These are phyloP conservation scores for Dromiciops gliroides DNA, from an alignment of 2,113 vertebrate genomes.

Conservation along the genomic window DNA sequence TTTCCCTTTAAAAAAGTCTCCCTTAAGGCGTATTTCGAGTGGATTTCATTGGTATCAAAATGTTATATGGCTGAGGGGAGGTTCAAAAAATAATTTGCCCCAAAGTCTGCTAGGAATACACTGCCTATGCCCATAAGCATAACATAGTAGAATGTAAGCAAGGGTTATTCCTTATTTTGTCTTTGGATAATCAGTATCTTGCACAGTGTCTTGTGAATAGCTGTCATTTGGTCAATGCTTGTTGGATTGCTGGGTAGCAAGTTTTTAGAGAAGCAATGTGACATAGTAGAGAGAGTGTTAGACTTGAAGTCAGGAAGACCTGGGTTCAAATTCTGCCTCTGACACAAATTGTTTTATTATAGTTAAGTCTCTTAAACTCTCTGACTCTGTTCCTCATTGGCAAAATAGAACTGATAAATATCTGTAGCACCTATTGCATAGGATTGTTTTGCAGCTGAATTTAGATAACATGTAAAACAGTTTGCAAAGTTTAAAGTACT, in stretches of 20 bases:
- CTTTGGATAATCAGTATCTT: background rate
- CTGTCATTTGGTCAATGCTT: background rate
- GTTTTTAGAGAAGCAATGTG: too few relatives aligned
- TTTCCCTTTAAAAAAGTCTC: background rate
- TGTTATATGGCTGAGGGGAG: background rate
- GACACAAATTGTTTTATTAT: slow-evolving; percentile 25
- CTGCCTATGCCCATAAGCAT: background rate
- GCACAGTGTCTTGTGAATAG: background rate
- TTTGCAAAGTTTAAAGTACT: background rate
- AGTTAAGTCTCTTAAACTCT: slow-evolving; percentile 20
- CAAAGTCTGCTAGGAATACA: background rate
- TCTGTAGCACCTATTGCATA: background rate
- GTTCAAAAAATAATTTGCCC: background rate
- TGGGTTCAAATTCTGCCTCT: slow-evolving; percentile 27
- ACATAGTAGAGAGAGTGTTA: background rate
- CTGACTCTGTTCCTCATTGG: slow-evolving; percentile 11
- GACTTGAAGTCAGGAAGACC: background rate
- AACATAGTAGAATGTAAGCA: background rate
- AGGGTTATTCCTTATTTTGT: background rate
- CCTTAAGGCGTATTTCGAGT: slow-evolving; percentile 5
- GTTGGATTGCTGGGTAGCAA: background rate
- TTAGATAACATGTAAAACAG: slow-evolving; percentile 4
- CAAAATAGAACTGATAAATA: slow-evolving; percentile 41
- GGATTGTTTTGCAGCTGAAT: slow-evolving; percentile 12
- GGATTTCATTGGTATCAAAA: slow-evolving; percentile 27